Conservation (phyloP, 2,113 vertebrate species). For the Periophthalmus modestus region DNA sequence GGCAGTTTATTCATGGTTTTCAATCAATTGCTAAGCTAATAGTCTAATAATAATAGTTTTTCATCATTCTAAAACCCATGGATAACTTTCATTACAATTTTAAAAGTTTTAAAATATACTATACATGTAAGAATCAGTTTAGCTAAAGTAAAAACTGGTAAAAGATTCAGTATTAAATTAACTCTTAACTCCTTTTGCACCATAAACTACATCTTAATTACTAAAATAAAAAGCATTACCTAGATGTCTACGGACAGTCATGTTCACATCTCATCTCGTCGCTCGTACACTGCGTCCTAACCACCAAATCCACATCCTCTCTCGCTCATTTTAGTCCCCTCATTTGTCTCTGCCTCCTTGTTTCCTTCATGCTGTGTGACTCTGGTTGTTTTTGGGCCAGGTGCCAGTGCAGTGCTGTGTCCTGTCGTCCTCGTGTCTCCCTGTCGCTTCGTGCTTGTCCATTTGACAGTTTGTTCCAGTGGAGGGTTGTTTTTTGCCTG, state of each 20-base stretch:
- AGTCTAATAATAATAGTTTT: too few species aligned
- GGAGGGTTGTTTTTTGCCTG: conserved; percentile 30
- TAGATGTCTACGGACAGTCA: background rate
- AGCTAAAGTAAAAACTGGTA: too few species aligned
- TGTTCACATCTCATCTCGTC: background rate
- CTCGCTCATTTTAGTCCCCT: conserved; percentile 27
- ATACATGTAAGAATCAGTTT: too few species aligned
- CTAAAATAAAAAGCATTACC: background rate
- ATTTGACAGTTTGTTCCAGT: conserved; percentile 3
- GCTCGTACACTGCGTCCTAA: background rate
- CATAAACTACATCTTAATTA: background rate
- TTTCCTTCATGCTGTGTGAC: conserved; percentile 34
- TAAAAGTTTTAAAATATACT: too few species aligned
- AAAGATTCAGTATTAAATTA: too few species aligned
- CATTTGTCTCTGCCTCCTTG: conserved; percentile 56
- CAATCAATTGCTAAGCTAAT: too few species aligned
- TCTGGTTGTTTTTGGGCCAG: conserved; percentile 27
- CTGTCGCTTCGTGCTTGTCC: conserved; percentile 33
- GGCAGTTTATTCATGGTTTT: too few species aligned
- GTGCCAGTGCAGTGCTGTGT: conserved; percentile 31
- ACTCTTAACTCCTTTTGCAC: background rate
- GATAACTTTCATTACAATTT: too few species aligned
- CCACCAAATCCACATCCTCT: conserved; percentile 21
- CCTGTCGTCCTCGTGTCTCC: conserved; percentile 34
- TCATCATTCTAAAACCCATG: too few species aligned